A percentile compares a stretch with the other conserved stretches of the same genome.
Conservation (phyloP, 2,888 invertebrate species). For the Carpatolechia fugitivella region DNA sequence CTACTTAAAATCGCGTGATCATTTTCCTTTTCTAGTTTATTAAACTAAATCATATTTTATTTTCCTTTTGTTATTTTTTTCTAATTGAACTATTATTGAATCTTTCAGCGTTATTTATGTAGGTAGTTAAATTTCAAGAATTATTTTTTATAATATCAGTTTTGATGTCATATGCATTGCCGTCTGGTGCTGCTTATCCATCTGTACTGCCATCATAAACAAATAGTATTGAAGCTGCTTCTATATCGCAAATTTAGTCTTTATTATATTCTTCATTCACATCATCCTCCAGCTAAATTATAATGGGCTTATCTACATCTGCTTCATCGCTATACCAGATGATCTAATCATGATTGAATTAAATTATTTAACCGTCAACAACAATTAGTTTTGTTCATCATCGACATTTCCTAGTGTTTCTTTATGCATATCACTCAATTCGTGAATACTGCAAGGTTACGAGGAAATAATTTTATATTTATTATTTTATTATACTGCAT, state of each 20-base stretch:
- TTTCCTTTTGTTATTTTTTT: too few species aligned
- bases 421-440: constrained; percentile 9
- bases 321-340: neutral
- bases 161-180: too few species aligned
- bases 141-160: too few species aligned
- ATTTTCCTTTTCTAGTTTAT: too few species aligned
- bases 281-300: neutral
- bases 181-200: too few species aligned
- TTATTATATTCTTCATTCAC: neutral
- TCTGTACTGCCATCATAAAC: too few species aligned
- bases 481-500: constrained; percentile 16
- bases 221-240: neutral
- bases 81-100: too few species aligned
- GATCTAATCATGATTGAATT: neutral
- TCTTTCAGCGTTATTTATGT: too few species aligned
- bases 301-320: neutral
- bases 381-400: neutral
- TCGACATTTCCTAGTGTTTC: neutral
- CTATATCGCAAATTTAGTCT: neutral
- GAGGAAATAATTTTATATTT: constrained; percentile 21
- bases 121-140: too few species aligned
- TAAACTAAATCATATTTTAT: too few species aligned
- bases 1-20: too few species aligned
- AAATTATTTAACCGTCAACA: neutral
- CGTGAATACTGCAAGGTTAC: constrained; percentile 29